These are phyloP conservation scores for Protomyctophum bolini DNA, from an alignment of 2,113 vertebrate species.

Conservation along the genomic window DNA sequence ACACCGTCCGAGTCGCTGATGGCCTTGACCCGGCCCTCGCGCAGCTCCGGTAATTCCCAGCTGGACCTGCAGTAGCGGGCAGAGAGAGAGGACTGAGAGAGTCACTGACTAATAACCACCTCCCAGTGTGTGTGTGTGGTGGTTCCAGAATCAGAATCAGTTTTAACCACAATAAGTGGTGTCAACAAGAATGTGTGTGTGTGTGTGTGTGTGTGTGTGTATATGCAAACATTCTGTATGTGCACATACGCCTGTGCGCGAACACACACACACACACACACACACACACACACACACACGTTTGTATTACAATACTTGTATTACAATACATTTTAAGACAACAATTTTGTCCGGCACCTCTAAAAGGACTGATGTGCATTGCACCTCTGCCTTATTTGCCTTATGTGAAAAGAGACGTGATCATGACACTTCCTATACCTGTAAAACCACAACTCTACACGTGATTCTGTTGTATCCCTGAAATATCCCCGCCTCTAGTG, in stretches of 20 bases:
- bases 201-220: neutral
- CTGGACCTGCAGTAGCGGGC: conserved; percentile 85
- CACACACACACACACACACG: conserved; percentile 8
- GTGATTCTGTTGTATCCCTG: conserved; percentile 92
- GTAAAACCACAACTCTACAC: conserved; percentile 88
- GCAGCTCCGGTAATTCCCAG: conserved; percentile 96
- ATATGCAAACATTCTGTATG: neutral
- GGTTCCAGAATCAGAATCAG: neutral
- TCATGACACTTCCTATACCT: conserved; percentile 79
- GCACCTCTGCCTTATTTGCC: too few relatives aligned
- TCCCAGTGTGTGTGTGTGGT: neutral
- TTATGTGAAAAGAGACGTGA: too few relatives aligned
- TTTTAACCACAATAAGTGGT: neutral
- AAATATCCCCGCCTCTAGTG: conserved; percentile 76
- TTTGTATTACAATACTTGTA: neutral
- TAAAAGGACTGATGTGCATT: too few relatives aligned
- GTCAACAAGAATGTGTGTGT: too few relatives aligned
- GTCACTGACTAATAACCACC: neutral
- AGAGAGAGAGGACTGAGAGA: neutral
- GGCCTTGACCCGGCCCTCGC: conserved; percentile 94
- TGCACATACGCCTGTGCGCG: conserved; percentile 1
- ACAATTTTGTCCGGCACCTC: too few relatives aligned
- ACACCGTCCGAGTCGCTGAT: conserved; percentile 98
- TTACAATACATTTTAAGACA: neutral
- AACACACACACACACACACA: neutral